Evolutionary conservation across 2,888 invertebrate genomes (phyloP).

Genomic region (Agelastica alni): DNA sequence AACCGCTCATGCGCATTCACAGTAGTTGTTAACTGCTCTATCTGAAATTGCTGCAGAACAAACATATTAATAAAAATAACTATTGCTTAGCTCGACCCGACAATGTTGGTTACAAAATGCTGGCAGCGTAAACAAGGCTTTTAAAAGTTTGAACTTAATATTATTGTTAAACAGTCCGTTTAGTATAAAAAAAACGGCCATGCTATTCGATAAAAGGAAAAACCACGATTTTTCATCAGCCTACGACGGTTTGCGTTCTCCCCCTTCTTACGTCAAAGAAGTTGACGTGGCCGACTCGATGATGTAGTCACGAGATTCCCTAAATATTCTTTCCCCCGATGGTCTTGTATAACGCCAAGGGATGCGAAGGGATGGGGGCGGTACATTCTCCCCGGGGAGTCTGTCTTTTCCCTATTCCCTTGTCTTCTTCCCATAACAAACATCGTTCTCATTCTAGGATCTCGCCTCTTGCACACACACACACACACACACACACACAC

Average conservation of each 20-base stretch:
- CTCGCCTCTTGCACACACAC: constrained; percentile 46
- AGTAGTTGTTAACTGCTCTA: too few species aligned
- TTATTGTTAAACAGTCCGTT: too few species aligned
- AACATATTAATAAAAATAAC: too few species aligned
- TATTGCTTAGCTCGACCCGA: too few species aligned
- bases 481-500: too few species aligned
- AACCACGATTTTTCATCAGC: background rate
- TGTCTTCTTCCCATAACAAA: constrained; percentile 55
- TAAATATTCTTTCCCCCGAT: constrained; percentile 53
- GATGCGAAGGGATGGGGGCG: constrained; percentile 54
- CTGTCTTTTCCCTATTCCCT: constrained; percentile 63
- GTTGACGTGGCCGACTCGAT: constrained; percentile 50
- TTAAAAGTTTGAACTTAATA: too few species aligned
- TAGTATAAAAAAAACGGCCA: too few species aligned
- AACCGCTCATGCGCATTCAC: too few species aligned
- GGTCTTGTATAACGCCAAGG: constrained; percentile 50
- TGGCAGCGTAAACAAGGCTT: too few species aligned
- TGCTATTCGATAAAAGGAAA: background rate
- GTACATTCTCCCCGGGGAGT: constrained; percentile 62
- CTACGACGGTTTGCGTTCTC: constrained; percentile 29
- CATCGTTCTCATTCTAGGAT: constrained; percentile 54
- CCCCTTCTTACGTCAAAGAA: constrained; percentile 29
- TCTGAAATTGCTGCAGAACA: too few species aligned
- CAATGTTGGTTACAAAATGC: too few species aligned
- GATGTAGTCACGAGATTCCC: constrained; percentile 53